Evolutionary conservation across 2,113 vertebrate species (phyloP).

Genomic region (Eretmochelys imbricata): DNA sequence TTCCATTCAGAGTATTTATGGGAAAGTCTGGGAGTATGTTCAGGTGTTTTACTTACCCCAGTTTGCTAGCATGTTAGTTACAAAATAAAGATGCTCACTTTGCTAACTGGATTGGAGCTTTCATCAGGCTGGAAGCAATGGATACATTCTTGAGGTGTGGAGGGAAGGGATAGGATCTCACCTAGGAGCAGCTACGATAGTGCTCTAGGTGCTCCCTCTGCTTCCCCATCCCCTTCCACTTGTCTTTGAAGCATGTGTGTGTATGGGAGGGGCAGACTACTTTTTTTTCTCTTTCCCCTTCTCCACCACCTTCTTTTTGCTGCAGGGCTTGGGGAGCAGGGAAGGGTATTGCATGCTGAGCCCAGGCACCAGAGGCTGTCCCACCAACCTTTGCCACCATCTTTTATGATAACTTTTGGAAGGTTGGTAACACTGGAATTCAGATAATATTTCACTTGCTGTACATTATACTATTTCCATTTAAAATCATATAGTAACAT

Average conservation of each 20-base stretch:
- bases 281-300: neutral
- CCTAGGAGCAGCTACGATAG: neutral
- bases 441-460: neutral
- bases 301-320: neutral
- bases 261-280: neutral
- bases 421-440: neutral
- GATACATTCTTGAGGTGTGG: neutral
- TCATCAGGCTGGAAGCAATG: neutral
- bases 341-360: neutral
- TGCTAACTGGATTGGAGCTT: neutral
- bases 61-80: neutral
- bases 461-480: neutral
- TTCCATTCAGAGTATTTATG: neutral
- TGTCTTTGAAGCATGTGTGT: neutral
- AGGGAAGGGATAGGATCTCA: neutral
- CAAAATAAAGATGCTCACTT: neutral
- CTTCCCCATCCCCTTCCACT: neutral
- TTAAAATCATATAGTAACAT: neutral
- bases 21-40: neutral
- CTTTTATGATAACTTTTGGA: neutral
- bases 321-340: neutral
- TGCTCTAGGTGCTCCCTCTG: neutral
- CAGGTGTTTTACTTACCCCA: neutral
- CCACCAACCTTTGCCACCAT: neutral
- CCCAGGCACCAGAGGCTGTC: neutral